Conservation (phyloP, 2,888 invertebrate genomes). For the Allacma fusca region DNA sequence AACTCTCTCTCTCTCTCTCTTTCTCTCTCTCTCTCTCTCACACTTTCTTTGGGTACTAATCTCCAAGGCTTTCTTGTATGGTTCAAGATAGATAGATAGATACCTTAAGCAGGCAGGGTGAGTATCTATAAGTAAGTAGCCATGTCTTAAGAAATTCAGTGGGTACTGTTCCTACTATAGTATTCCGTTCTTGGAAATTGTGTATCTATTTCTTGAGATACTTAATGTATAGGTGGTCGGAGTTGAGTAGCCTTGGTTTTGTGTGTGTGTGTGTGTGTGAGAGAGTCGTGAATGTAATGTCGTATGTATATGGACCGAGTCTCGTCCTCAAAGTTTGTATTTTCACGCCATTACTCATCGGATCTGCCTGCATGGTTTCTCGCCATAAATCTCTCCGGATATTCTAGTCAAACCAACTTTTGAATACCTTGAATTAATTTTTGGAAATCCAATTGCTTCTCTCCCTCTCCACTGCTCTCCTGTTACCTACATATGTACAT, state of each 20-base stretch:
- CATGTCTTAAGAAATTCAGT: not conserved
- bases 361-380: slow-evolving; percentile 25
- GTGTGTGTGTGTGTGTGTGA: not conserved
- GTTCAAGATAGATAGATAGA: too few relatives aligned
- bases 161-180: not conserved
- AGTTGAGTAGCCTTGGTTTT: not conserved
- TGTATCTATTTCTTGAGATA: too few relatives aligned
- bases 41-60: too few relatives aligned
- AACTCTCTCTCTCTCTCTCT: not conserved
- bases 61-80: too few relatives aligned
- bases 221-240: not conserved
- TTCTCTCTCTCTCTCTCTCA: too few relatives aligned
- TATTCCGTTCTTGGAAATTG: not conserved
- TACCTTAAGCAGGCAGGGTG: too few relatives aligned
- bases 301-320: not conserved
- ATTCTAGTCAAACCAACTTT: slow-evolving; percentile 7
- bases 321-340: slow-evolving; percentile 29
- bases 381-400: slow-evolving; percentile 27
- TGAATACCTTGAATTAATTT: slow-evolving; percentile 36
- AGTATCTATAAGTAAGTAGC: not conserved
- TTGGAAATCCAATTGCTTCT: slow-evolving; percentile 26
- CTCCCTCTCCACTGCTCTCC: not conserved
- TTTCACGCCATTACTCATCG: slow-evolving; percentile 35
- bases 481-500: too few relatives aligned
- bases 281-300: not conserved